Evolutionary conservation across 2,113 vertebrate genomes (phyloP), one percentile per base, ranked within the genome.

Genomic region (Craseonycteris thonglongyai): DNA sequence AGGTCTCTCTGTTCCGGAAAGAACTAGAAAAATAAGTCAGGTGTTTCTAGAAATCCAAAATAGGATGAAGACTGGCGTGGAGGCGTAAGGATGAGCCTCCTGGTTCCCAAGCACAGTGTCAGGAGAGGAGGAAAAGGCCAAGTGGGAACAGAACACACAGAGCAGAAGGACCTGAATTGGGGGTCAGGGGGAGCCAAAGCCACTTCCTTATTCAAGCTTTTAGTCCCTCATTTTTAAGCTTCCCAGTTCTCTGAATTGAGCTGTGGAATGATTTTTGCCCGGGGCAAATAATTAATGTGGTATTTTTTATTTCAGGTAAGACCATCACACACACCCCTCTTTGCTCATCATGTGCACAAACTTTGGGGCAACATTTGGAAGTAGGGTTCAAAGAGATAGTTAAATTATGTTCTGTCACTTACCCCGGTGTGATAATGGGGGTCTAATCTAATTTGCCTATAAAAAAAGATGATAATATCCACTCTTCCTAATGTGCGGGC

Each of bases 1-100:
- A 86, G 69, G 58, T 59, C 61, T 58, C 7, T 1, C 3, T 49
- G n/a, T n/a, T 78, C 92, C 28, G 11, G 78, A 51, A 79, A 93
- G 88, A 84, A 56, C 65, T 30, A 30, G n/a, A 61, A 65, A 63
- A n/a, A 87, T 38, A 83, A 26, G 38, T 40, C 89, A 51, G 81
- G 59, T 65, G 49, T 51, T 61, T 71, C 51, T 12, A 26, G 76
- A 69, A 45, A 83, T 49, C 42, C 72, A 14, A 28, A 69, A 9
- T 2, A 1, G 12, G 54, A 19, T 9, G 12, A 28, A 10, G 42
- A 8, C 0, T 1, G 42, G 30, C 35, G 0, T 0, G 0, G 68
- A 7, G 26, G 54, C 24, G 0, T 3, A 24, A 3, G 9, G 30
- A 26, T 2, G 18, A 24, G 21, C 22, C 40, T 65, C 49, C 38